phyloP scores from a whole-genome alignment of 2,113 vertebrate species.

The Hipposideros armiger region DNA sequence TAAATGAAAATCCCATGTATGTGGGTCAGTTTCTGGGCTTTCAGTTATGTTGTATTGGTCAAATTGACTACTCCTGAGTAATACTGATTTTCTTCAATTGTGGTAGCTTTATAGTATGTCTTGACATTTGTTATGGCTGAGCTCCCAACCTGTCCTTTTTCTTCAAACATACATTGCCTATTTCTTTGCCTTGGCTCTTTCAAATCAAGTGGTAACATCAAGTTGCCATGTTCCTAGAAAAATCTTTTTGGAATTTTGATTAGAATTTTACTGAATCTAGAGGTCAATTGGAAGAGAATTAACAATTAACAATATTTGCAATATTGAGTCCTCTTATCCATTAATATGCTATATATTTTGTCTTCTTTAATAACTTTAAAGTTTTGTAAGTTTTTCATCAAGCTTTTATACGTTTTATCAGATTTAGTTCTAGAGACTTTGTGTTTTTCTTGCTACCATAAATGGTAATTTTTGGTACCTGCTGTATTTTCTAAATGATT shows the following conservation, averaged over 20 bases:
- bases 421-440: not conserved
- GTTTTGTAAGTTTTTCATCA: not conserved
- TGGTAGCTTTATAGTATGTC: not conserved
- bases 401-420: not conserved
- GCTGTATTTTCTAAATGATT: constrained; percentile 9
- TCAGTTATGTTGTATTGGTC: not conserved
- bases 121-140: not conserved
- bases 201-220: not conserved
- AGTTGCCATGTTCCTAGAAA: not conserved
- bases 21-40: not conserved
- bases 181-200: not conserved
- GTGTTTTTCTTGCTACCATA: not conserved
- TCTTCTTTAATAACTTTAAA: not conserved
- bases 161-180: not conserved
- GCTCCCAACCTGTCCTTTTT: not conserved
- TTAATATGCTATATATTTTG: not conserved
- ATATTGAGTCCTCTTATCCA: not conserved
- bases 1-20: not conserved
- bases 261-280: not conserved
- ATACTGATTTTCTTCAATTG: not conserved
- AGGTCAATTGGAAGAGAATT: not conserved
- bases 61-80: not conserved
- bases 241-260: not conserved
- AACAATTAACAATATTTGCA: not conserved
- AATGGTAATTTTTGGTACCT: not conserved